phyloP scores from a whole-genome alignment of 2,888 invertebrate species.

The Rugalucina vietnamica region DNA sequence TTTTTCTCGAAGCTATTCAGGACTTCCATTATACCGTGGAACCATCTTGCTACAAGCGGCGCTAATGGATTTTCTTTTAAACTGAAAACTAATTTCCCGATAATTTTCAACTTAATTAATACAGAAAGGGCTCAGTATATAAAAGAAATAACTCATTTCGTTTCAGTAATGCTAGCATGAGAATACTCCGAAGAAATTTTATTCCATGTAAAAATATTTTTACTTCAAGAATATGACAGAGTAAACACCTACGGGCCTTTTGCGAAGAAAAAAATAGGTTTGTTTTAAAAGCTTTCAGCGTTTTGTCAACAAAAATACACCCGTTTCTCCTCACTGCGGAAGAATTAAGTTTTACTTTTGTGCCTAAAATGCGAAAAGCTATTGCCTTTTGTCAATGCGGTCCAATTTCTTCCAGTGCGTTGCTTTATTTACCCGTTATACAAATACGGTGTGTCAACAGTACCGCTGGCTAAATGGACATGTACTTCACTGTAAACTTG shows the following conservation, averaged over 20 bases:
- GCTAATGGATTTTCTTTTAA: conserved; percentile 64
- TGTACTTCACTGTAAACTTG: conserved; percentile 22
- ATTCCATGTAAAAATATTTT: conserved; percentile 7
- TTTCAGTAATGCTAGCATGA: not conserved
- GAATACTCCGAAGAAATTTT: not conserved
- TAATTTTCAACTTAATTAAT: conserved; percentile 63
- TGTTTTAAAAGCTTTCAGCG: conserved; percentile 13
- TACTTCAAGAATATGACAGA: not conserved
- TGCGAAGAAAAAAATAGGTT: not conserved
- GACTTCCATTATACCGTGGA: conserved; percentile 11
- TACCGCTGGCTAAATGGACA: conserved; percentile 35
- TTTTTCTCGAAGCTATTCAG: conserved; percentile 44
- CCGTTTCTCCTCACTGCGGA: not conserved
- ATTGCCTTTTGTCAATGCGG: conserved; percentile 11
- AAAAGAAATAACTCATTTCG: conserved; percentile 35
- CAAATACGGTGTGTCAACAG: conserved; percentile 49
- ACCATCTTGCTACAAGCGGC: conserved; percentile 25
- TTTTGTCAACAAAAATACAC: conserved; percentile 2
- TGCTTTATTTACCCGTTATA: conserved; percentile 58
- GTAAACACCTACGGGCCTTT: not conserved
- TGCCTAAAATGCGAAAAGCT: conserved; percentile 18
- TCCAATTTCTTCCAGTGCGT: conserved; percentile 24
- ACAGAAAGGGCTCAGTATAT: conserved; percentile 52
- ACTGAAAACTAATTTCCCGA: conserved; percentile 61
- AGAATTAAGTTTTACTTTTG: conserved; percentile 14